Percentiles rank a stretch among this genome's conserved stretches.
phyloP scores from a whole-genome alignment of 2,797 vertebrate species.

The Harpagifer antarcticus region DNA sequence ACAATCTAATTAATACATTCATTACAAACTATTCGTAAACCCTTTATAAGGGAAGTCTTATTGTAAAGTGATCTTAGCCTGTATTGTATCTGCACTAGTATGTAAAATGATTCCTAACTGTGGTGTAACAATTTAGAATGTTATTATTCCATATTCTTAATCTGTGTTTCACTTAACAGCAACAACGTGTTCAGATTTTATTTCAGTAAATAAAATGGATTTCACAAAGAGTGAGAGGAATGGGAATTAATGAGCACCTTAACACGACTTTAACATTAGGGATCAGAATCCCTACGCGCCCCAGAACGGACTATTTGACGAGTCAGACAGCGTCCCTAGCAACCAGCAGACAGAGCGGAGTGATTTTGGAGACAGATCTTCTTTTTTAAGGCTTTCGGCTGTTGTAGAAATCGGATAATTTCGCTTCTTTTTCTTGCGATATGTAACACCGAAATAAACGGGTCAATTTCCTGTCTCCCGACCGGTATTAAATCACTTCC shows the following conservation, averaged over 20 bases:
- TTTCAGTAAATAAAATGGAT: neutral
- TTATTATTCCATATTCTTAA: neutral
- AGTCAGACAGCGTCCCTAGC: slow-evolving; percentile 7
- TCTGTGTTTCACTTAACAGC: neutral
- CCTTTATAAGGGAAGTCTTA: too few relatives aligned
- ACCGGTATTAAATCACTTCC: slow-evolving; percentile 58
- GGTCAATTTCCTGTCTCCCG: slow-evolving; percentile 21
- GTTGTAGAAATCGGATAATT: neutral
- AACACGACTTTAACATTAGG: neutral
- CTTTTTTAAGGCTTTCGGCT: neutral
- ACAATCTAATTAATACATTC: too few relatives aligned
- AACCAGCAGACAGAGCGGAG: slow-evolving; percentile 5
- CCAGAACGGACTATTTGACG: neutral
- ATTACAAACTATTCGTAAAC: too few relatives aligned
- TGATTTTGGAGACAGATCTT: neutral
- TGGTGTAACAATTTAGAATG: too few relatives aligned
- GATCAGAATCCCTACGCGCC: neutral
- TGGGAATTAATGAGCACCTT: neutral
- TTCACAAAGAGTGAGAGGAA: neutral
- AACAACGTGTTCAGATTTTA: neutral
- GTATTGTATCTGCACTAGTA: neutral
- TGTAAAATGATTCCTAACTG: neutral
- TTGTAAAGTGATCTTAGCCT: neutral
- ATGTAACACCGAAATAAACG: neutral
- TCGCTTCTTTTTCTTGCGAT: neutral